Evolutionary conservation across 2,888 invertebrate genomes (phyloP).

Genomic region (Hirtodrosophila duncani): DNA sequence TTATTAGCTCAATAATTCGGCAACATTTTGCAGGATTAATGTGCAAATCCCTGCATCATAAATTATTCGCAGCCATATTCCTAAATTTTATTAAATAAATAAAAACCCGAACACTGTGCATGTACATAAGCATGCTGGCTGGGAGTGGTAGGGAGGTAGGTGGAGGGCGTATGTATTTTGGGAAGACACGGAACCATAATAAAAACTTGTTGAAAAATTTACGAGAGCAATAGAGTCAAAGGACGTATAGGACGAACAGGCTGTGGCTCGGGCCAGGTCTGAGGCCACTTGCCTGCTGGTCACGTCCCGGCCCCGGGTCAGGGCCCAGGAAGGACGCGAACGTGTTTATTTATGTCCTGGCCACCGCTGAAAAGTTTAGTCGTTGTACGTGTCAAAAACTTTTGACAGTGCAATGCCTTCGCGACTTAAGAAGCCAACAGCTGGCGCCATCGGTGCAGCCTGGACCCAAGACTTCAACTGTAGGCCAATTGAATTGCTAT

Average conservation of each 20-base stretch:
- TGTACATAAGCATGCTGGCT: background rate
- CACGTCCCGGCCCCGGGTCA: slow-evolving; percentile 33
- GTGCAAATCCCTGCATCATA: slow-evolving; percentile 50
- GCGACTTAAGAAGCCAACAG: slow-evolving; percentile 39
- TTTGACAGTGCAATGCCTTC: slow-evolving; percentile 61
- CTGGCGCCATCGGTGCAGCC: slow-evolving; percentile 31
- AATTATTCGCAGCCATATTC: slow-evolving; percentile 53
- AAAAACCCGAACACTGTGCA: slow-evolving; percentile 30
- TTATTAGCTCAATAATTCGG: slow-evolving; percentile 65
- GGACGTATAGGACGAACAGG: slow-evolving; percentile 51
- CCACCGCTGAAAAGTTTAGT: slow-evolving; percentile 63
- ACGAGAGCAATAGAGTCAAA: slow-evolving; percentile 51
- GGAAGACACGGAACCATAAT: slow-evolving; percentile 57
- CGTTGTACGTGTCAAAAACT: slow-evolving; percentile 66
- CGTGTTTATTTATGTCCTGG: slow-evolving; percentile 64
- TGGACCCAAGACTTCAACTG: slow-evolving; percentile 37
- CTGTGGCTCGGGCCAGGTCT: slow-evolving; percentile 35
- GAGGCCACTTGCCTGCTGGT: slow-evolving; percentile 38
- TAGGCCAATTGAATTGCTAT: slow-evolving; percentile 45
- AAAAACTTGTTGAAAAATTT: slow-evolving; percentile 66
- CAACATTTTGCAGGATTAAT: slow-evolving; percentile 59
- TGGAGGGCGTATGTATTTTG: slow-evolving; percentile 17
- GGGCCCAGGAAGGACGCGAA: slow-evolving; percentile 30
- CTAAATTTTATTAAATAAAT: slow-evolving; percentile 62
- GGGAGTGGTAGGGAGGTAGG: background rate